Evolutionary conservation across 2,888 invertebrate genomes (phyloP), one percentile per base, ranked within the genome.

Genomic region (Hesperia comma): DNA sequence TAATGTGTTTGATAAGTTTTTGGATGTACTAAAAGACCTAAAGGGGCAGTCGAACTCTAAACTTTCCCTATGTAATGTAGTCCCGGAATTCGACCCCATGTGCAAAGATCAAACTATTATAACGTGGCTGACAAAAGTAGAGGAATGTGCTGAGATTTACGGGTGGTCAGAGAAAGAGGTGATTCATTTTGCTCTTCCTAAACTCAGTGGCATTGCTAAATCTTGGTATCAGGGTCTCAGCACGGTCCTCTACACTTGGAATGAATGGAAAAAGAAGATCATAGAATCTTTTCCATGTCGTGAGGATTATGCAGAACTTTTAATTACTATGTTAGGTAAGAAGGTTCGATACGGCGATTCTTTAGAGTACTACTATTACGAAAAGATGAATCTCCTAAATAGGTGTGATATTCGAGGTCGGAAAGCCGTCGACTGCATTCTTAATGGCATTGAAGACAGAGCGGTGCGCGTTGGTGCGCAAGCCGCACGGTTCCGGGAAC

Each of bases 171-270:
- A 70, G 7, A 68, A 32, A 19, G 66, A 68, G n/a, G 68, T 53
- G 0, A 62, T 68, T 5, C 68, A 70, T 32, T 67, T 63, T 33
- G 17, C 69, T n/a, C 37, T 69, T 5, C 69, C 67, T 0, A 69
- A 69, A 60, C 21, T 69, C 33, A 12, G 6, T 15, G 68, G 74
- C 0, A 21, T 70, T 7, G 74, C 75, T 5, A 71, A 70, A 46
- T 10, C 60, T 0, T 75, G 72, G 73, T 75, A 74, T 54, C 71
- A 75, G 15, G 69, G 69, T 1, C 53, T 75, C 6, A 69, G 73
- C 6, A 61, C 67, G 1, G 5, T 74, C 8, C 10, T 68, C 8
- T 56, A 56, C 61, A 67, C 64, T 49, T 73, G 72, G 71, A 0
- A 37, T 0, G 72, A 74, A 40, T 73, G 72, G 72, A 71, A 74